Evolutionary conservation across 2,888 invertebrate species (phyloP), one percentile per base, ranked within the genome.

Genomic region (Unio delphinus): DNA sequence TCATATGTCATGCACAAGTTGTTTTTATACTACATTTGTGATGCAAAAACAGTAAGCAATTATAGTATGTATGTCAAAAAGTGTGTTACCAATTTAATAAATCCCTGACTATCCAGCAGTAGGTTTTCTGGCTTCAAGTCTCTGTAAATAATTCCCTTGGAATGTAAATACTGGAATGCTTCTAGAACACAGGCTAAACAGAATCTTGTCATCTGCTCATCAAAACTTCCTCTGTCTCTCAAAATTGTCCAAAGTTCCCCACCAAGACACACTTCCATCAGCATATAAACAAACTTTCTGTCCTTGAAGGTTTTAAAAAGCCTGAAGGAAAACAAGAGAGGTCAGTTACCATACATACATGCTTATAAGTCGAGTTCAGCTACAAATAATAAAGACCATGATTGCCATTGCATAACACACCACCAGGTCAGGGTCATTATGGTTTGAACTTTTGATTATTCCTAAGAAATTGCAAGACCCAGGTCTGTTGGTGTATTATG

Each of bases 91-190:
- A 99, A 91, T 91, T 99, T 99, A 67, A 99, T 96, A 90, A 98
- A 99, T 62, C 99, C 98, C 87, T 94, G 94, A 75, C 94, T 93
- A 89, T 98, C 98, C 67, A 99, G 92, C 69, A 99, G 92, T 81
- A 99, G 92, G 91, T 99, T 99, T 91, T 99, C 99, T 17, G 97
- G 89, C 95, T 98, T 90, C 72, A 92, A 87, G 86, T 93, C 92
- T 65, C 93, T 86, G 91, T 99, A 99, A 88, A 99, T 99, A 83
- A 99, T 98, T 89, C 97, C 97, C 80, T 97, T 93, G 82, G 96
- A 95, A 91, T 99, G 99, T 75, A 99, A 92, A 91, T 98, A 99
- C 88, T 98, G 96, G 90, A 99, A 98, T 5, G 99, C 99, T 91
- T 98, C 97, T 54, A 99, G 95, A 18, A 99, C 99, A 90, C 99